These are phyloP conservation scores for Magallana nippona DNA, from an alignment of 2,888 invertebrate species.

Conservation along the genomic window DNA sequence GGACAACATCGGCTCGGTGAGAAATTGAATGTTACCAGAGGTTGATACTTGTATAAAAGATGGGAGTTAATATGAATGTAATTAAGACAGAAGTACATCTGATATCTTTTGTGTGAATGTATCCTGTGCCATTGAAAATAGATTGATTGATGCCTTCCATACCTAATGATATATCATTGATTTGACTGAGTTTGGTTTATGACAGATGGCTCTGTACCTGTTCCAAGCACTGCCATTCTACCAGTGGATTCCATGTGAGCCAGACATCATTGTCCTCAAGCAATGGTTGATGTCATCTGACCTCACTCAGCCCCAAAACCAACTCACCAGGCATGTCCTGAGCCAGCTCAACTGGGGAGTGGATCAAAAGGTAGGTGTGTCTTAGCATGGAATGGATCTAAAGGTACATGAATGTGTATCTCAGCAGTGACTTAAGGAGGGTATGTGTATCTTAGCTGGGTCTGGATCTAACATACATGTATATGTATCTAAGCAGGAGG, in stretches of 20 bases:
- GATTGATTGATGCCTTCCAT: too few relatives aligned
- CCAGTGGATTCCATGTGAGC: constrained; percentile 85
- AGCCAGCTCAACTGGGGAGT: constrained; percentile 87
- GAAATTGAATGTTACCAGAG: neutral
- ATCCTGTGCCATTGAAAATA: too few relatives aligned
- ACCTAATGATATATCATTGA: neutral
- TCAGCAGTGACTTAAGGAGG: too few relatives aligned
- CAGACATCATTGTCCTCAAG: constrained; percentile 83
- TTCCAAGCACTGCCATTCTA: constrained; percentile 87
- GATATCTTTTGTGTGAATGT: too few relatives aligned
- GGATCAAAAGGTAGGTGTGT: constrained; percentile 75
- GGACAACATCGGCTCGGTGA: constrained; percentile 83
- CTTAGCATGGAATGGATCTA: neutral
- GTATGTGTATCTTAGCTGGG: too few relatives aligned
- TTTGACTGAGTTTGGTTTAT: constrained; percentile 32
- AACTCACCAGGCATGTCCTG: constrained; percentile 86
- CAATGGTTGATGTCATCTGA: constrained; percentile 85
- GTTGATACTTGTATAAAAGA: too few relatives aligned
- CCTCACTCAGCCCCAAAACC: constrained; percentile 84
- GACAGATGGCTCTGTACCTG: constrained; percentile 84
- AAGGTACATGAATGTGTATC: too few relatives aligned
- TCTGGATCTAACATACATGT: too few relatives aligned
- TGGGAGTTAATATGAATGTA: too few relatives aligned
- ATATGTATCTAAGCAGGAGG: too few relatives aligned
- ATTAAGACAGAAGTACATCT: too few relatives aligned